These are phyloP conservation scores for Gastracanthus pulcherrimus DNA, from an alignment of 2,888 invertebrate species.

Conservation along the genomic window DNA sequence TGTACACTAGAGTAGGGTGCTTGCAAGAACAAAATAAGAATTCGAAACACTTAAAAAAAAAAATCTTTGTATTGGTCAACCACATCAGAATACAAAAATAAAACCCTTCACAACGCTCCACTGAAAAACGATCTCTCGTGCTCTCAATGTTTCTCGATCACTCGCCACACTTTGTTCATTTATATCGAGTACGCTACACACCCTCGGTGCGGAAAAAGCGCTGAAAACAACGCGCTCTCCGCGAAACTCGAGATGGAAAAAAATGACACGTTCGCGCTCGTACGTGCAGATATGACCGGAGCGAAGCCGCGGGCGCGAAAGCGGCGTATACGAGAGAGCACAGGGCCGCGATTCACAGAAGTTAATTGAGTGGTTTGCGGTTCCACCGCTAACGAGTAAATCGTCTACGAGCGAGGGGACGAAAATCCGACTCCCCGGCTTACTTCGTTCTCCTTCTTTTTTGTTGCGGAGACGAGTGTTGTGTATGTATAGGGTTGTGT, in stretches of 20 bases:
- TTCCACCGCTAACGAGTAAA: constrained; percentile 74
- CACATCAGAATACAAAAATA: too few species aligned
- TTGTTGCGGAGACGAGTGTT: neutral
- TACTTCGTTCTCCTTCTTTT: constrained; percentile 31
- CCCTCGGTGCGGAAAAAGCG: neutral
- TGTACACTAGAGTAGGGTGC: too few species aligned
- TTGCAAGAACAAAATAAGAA: too few species aligned
- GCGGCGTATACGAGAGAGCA: constrained; percentile 8
- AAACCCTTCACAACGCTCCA: too few species aligned
- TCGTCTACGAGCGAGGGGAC: constrained; percentile 66
- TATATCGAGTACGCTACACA: neutral
- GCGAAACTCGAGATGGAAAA: neutral
- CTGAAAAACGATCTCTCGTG: too few species aligned
- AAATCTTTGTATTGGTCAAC: too few species aligned
- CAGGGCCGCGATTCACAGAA: constrained; percentile 52
- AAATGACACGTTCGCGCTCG: neutral
- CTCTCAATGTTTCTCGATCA: too few species aligned
- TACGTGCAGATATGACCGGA: neutral
- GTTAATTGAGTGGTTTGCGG: constrained; percentile 73
- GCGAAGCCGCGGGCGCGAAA: neutral
- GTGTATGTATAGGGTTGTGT: neutral
- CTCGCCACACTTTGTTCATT: too few species aligned
- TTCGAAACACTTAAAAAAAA: too few species aligned
- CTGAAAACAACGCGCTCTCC: neutral
- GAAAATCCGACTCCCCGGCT: constrained; percentile 43